Conservation (phyloP, 2,113 vertebrate genomes). For the Asarcornis scutulata region DNA sequence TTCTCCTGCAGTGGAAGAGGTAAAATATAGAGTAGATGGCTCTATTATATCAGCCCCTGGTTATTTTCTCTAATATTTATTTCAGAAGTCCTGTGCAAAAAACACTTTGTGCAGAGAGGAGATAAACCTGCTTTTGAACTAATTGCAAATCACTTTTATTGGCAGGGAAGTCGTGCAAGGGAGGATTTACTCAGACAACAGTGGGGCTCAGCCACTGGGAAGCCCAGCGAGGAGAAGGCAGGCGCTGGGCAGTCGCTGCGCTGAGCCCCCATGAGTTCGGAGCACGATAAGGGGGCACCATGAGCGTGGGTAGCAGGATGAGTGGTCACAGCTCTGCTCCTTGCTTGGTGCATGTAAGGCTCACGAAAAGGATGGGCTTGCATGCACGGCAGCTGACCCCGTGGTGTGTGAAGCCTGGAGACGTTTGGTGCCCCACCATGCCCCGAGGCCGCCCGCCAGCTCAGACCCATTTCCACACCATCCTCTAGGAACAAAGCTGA, state of each 20-base stretch:
- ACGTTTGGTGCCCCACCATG: too few species aligned
- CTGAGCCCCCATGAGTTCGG: too few species aligned
- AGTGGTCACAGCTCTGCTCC: too few species aligned
- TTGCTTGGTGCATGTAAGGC: too few species aligned
- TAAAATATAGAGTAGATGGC: background rate
- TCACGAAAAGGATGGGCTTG: too few species aligned
- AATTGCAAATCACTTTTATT: conserved; percentile 31
- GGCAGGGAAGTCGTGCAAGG: background rate
- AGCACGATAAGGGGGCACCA: too few species aligned
- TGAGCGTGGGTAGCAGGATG: too few species aligned
- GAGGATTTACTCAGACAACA: background rate
- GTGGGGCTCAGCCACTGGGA: background rate
- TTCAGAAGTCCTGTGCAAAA: background rate
- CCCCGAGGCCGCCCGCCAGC: accelerated
- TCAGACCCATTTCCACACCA: accelerated
- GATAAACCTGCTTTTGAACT: conserved; percentile 15
- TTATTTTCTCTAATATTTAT: conserved; percentile 1
- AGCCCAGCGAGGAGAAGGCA: background rate
- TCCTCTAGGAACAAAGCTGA: background rate
- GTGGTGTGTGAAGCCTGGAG: too few species aligned
- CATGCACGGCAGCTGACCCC: too few species aligned
- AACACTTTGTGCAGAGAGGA: background rate
- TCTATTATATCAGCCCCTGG: conserved; percentile 1
- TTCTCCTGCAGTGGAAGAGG: background rate
- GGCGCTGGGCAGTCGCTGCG: too few species aligned